Evolutionary conservation across 2,888 invertebrate species (phyloP).

Genomic region (Apodemia zela): DNA sequence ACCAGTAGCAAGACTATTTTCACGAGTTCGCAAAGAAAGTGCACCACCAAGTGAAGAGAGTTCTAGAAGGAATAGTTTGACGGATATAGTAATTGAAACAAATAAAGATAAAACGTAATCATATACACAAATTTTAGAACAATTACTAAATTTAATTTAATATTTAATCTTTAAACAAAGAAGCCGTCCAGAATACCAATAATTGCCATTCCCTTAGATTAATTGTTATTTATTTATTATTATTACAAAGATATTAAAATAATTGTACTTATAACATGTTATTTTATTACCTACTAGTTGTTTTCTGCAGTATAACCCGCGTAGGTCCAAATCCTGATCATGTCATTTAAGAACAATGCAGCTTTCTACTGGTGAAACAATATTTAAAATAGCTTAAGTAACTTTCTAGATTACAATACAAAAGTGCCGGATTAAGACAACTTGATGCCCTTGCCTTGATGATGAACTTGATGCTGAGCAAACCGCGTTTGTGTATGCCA

Average conservation of each 20-base stretch:
- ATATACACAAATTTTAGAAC: slow-evolving; percentile 48
- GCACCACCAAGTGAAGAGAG: slow-evolving; percentile 45
- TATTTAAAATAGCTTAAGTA: no score
- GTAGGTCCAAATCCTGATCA: no score
- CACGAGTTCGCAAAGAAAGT: slow-evolving; percentile 66
- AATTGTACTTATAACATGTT: slow-evolving; percentile 13
- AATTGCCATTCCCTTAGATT: slow-evolving; percentile 24
- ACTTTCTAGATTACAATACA: no score
- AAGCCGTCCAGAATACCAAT: slow-evolving; percentile 30
- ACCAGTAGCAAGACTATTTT: slow-evolving; percentile 67
- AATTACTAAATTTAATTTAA: slow-evolving; percentile 47
- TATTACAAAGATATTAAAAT: slow-evolving; percentile 7
- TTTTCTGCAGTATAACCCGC: no score
- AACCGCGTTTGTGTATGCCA: no score
- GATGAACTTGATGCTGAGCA: no score
- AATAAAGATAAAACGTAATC: slow-evolving; percentile 70
- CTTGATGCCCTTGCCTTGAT: no score
- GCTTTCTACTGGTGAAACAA: no score
- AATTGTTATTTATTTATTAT: slow-evolving; percentile 18
- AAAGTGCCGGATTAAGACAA: no score
- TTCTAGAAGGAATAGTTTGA: slow-evolving; percentile 67
- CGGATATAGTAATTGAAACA: slow-evolving; percentile 73
- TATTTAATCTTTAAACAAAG: slow-evolving; percentile 39
- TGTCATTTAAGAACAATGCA: no score
- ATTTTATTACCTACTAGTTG: neutral